Evolutionary conservation across 2,113 vertebrate species (phyloP), one percentile per base, ranked within the genome.

Genomic region (Tragelaphus scriptus): DNA sequence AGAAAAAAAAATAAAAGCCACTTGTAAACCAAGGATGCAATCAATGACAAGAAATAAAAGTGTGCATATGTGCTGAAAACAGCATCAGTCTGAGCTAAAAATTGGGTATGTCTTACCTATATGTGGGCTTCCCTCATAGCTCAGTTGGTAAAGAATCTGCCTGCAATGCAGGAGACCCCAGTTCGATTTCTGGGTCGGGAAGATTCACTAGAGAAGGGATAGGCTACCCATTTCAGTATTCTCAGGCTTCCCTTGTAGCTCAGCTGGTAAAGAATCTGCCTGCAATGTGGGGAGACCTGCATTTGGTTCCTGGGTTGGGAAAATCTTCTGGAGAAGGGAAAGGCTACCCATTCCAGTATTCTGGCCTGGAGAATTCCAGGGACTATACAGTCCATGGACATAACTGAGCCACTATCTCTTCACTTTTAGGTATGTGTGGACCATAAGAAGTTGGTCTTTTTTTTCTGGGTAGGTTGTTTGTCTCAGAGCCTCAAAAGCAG

Each of bases 151-250:
- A 40, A 71, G 68, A 71, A 71, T 71, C n/a, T 2, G 0, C 9
- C n/a, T 40, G 19, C 68, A 23, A 6, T 23, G 68, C n/a, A 71
- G 68, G 68, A 71, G n/a, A 71, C n/a, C 9, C 19, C 0, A 0
- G 68, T 40, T 71, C 0, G 5, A 40, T 40, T 40, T 71, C 19
- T 40, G 19, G n/a, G n/a, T 71, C 10, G 0, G 19, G n/a, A 71
- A 40, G 68, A 23, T 71, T 71, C 0, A 0, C 19, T 40, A 12
- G 68, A 71, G 10, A 71, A 71, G 68, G 19, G 68, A 71, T 36
- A 71, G 65, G 65, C 9, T 71, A 11, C 17, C n/a, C 4, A 21
- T 21, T 71, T n/a, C 9, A 71, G 17, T 71, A 71, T 71, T 11
- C 65, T 36, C 17, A 21, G n/a, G 65, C n/a, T 71, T 36, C 9